phyloP scores from a whole-genome alignment of 2,113 vertebrate genomes.

The Syrmaticus mikado region DNA sequence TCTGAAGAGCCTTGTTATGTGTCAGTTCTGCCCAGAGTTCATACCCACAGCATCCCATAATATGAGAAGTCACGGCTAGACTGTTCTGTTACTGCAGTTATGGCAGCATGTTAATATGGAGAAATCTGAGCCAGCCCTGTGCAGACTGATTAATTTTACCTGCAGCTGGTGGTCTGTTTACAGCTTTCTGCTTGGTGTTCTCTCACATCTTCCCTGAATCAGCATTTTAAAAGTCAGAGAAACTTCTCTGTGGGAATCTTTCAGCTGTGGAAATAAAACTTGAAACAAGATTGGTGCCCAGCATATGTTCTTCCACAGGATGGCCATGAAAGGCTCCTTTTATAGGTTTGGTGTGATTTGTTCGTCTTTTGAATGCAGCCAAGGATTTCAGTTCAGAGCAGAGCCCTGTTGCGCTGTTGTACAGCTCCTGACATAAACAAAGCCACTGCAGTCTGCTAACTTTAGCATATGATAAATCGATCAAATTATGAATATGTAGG shows the following conservation, averaged over 20 bases:
- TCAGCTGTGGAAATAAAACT: background rate
- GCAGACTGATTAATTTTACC: background rate
- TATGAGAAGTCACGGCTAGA: background rate
- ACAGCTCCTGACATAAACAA: background rate
- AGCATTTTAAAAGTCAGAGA: background rate
- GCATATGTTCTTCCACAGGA: background rate
- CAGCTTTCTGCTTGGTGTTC: background rate
- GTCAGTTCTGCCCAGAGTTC: background rate
- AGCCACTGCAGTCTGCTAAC: background rate
- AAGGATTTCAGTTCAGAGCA: background rate
- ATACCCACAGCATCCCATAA: background rate
- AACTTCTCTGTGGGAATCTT: background rate
- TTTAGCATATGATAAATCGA: background rate
- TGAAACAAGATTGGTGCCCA: background rate
- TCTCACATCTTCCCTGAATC: background rate
- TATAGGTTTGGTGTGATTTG: background rate
- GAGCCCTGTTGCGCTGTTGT: background rate
- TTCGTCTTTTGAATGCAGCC: background rate
- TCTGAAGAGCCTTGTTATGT: background rate
- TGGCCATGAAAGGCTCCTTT: background rate
- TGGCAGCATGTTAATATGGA: background rate
- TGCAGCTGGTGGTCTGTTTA: background rate
- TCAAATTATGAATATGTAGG: background rate
- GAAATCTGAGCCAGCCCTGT: background rate
- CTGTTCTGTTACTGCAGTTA: background rate